Evolutionary conservation across 2,113 vertebrate genomes (phyloP).

Genomic region (Dicentrarchus labrax): DNA sequence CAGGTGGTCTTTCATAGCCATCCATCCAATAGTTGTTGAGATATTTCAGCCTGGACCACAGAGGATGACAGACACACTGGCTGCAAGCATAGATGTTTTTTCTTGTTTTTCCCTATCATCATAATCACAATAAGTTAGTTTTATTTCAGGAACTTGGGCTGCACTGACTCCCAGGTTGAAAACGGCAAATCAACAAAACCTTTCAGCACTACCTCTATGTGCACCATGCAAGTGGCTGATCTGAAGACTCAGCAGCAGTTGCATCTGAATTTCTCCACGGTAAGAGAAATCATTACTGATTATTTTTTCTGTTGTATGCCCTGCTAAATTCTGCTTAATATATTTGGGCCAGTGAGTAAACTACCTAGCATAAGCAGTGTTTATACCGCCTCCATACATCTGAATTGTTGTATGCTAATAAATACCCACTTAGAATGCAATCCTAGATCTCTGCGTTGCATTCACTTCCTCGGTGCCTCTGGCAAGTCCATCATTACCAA

Average conservation of each 20-base stretch:
- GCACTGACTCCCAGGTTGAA: neutral
- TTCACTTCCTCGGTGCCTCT: neutral
- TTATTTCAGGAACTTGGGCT: neutral
- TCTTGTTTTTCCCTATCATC: neutral
- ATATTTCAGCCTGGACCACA: neutral
- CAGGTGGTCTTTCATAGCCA: too few species aligned
- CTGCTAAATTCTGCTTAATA: neutral
- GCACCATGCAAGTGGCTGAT: neutral
- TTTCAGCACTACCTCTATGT: neutral
- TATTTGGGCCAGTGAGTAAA: neutral
- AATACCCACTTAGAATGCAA: neutral
- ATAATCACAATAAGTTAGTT: neutral
- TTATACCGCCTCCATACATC: neutral
- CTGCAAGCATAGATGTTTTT: neutral
- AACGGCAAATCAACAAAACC: neutral
- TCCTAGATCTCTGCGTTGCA: neutral
- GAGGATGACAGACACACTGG: neutral
- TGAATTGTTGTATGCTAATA: neutral
- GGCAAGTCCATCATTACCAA: conserved; percentile 8
- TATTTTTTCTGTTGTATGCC: too few species aligned
- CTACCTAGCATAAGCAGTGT: neutral
- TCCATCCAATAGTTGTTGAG: neutral
- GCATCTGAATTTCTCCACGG: neutral
- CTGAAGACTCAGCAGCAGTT: neutral
- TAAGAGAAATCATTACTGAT: neutral